Evolutionary conservation across 2,888 invertebrate species (phyloP), one percentile per base, ranked within the genome.

Genomic region (Tetramorium bicarinatum): DNA sequence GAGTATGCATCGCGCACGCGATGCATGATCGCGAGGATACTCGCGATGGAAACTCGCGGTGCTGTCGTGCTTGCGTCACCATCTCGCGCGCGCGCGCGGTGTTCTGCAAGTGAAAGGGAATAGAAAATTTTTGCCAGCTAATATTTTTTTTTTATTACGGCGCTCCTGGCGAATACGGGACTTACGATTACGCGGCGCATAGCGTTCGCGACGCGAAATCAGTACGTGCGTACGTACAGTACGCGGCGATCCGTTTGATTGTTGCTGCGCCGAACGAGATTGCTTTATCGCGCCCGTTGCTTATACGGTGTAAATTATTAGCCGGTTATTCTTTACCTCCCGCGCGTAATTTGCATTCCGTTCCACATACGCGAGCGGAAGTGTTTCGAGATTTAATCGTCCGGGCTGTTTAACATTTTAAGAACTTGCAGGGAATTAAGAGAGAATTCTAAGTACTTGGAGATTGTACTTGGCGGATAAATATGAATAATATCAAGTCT

Each of bases 81-180:
- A 62, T 76, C 72, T 18, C 44, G 47, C 81, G 74, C 59, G 54
- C 47, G 52, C 52, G n/a, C 47, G 56, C 62, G 59, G 61, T 69
- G 59, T 59, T 61, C 62, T 59, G 72, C 34, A 49, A 90, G 90
- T 89, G 90, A 90, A 89, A 90, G 89, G 89, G 88, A 89, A 81
- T 88, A 75, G 90, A 82, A 64, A 75, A 87, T 89, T 89, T 89
- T 90, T 90, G 44, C 61, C 49, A 54, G 62, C 44, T 11, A 25
- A 56, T 56, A 4, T 34, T 34, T 34, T 4, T 54, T 75, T 75
- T 75, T 76, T 76, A 44, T 79, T 56, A 44, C 13, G 8, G 13
- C 34, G 47, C 79, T 29, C 71, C 34, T 4, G 29, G 34, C 56
- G 44, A 69, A 54, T 56, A 47, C 72, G 3, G 59, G 79, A 80